Base-by-base conservation (phyloP, 1,140 invertebrate species). In the Trichonephila clavata region DNA sequence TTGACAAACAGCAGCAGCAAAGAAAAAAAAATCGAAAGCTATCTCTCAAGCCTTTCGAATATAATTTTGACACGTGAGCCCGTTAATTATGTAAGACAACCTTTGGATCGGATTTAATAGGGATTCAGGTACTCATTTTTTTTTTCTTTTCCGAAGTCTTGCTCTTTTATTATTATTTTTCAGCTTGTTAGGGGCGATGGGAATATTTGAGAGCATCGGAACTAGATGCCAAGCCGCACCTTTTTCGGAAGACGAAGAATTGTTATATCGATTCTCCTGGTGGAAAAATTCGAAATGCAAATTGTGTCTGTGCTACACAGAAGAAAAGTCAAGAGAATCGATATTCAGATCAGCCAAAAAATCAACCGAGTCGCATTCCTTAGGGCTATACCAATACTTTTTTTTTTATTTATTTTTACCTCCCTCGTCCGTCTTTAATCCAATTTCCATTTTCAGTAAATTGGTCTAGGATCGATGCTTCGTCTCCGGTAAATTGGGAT, bases 221-320 rank as follows among this genome's bases (percentile, higher is more conserved):
- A 84, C 83, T 84, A n/a, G 21, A 84, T 84, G 21, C 8, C 57
- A 57, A n/a, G 57, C 50, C 83, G 50, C 57, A 57, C 57, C 83
- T 84, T 84, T 32, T 27, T 83, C 6, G 0, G 24, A 24, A 32
- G 14, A 50, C 83, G 50, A 84, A 14, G 16, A 50, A 84, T 84
- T 84, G 57, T 59, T 84, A 84, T 59, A 84, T 84, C 83, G 83
- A 84, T 84, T 39, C 32, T 84, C 57, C n/a, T 59, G 24, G 14
- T 57, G 81, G n/a, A 84, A 39, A 50, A 59, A 84, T 84, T 84
- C 57, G 83, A 84, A 84, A 84, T 84, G 83, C 83, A 84, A 84
- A 84, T 84, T 84, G 83, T 50, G 59, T 84, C 83, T 59, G 50
- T 50, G 24, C 83, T 13, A 32, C 83, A 24, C 83, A 24, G 13